These are phyloP conservation scores for Myotis brandtii DNA, from an alignment of 2,113 vertebrate species.

Conservation along the genomic window DNA sequence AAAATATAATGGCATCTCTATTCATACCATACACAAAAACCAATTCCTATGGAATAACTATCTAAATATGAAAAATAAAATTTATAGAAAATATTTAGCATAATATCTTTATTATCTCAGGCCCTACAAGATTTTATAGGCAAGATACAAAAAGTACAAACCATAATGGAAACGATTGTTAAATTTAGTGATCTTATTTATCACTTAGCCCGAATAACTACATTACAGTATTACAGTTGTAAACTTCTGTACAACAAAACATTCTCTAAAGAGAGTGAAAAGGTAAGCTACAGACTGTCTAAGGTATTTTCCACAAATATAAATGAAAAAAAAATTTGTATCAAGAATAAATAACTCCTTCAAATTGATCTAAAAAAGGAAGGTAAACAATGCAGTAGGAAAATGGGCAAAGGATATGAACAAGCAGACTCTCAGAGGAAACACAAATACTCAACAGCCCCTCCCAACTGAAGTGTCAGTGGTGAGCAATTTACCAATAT, in stretches of 20 bases:
- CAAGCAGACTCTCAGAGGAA: not conserved
- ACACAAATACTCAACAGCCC: too few relatives aligned
- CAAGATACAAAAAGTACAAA: not conserved
- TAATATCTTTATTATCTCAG: not conserved
- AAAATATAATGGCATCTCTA: not conserved
- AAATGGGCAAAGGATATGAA: not conserved
- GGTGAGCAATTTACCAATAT: not conserved
- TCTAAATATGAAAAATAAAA: not conserved
- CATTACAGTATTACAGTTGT: not conserved
- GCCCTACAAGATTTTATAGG: not conserved
- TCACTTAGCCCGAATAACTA: not conserved
- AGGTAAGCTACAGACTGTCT: not conserved
- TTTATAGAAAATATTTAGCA: not conserved
- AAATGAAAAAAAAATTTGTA: not conserved
- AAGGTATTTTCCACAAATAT: not conserved
- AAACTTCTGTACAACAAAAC: not conserved
- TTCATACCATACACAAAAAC: not conserved
- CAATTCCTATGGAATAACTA: not conserved
- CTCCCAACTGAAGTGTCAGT: accelerated
- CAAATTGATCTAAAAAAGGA: not conserved
- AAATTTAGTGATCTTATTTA: not conserved
- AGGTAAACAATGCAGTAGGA: not conserved
- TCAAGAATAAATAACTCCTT: not conserved
- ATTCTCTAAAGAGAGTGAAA: not conserved
- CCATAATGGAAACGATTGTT: not conserved